Evolutionary conservation across 2,113 vertebrate species (phyloP), one percentile per base, ranked within the genome.

Genomic region (Willisornis vidua): DNA sequence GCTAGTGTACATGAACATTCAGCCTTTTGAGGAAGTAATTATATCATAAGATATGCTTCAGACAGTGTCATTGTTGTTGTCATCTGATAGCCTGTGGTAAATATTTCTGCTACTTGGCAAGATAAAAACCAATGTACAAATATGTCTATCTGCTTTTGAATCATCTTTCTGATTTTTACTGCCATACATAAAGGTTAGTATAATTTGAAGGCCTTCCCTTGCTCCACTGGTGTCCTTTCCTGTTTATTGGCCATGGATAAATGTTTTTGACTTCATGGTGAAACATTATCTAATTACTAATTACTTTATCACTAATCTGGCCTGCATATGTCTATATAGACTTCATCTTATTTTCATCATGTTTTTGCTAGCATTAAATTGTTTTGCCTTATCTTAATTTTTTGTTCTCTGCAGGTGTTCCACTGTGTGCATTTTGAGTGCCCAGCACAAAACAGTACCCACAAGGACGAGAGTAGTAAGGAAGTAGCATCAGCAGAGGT

Each of bases 371-470:
- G 19, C 49, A 25, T 88, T 84, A 71, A 86, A 63, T 62, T 91
- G 35, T 54, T 95, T 73, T 87, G 31, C 49, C 70, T 93, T 79
- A 54, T 90, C 55, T 62, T 71, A n/a, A 13, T 83, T 80, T 93
- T 92, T 77, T 90, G 12, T 89, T 74, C 82, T 96, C 49, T 87
- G 28, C 96, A 99, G 99, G 99, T 99, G 62, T 99, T 99, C 97
- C 99, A 99, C 97, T 99, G 99, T 37, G 99, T 99, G 72, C 99
- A 99, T 98, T 99, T 99, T 46, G 99, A 99, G 96, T 99, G 99
- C 94, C 99, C 99, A 1, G 99, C 99, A 89, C 99, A 99, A 97
- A 97, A 97, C 71, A 97, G 98, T 90, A 94, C 88, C 6, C 98
- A 98, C 85, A 98, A 98, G 65, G 98, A 97, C 0, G 99, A 99